Evolutionary conservation across 53 echinoderm and acorn worm species (phyloP).

Genomic region (Patiria pectinifera): DNA sequence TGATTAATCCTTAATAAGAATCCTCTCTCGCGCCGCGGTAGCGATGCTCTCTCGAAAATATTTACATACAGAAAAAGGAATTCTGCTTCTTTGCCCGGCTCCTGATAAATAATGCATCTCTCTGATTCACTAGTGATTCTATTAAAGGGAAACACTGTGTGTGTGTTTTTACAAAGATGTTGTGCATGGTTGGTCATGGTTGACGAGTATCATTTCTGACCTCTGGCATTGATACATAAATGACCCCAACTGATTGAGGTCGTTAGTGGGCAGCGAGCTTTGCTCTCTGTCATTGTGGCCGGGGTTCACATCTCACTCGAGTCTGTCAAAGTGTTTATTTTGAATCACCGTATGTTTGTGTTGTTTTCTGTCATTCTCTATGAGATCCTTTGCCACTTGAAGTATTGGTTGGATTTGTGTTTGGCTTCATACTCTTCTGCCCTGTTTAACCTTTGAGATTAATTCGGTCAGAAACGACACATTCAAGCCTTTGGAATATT

Average conservation of each 20-base stretch:
- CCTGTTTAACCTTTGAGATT: too few relatives aligned
- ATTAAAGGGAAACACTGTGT: not conserved
- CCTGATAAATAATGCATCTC: not conserved
- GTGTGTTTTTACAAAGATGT: not conserved
- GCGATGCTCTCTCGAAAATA: not conserved
- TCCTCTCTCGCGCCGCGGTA: not conserved
- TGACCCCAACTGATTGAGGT: not conserved
- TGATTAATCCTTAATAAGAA: conserved; percentile 1
- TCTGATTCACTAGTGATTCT: not conserved
- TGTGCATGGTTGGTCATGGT: not conserved
- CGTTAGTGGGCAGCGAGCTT: not conserved
- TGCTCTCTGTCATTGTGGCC: not conserved
- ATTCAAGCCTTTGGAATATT: too few relatives aligned
- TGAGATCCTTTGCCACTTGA: not conserved
- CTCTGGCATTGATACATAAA: not conserved
- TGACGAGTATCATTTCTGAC: not conserved
- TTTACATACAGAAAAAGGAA: not conserved
- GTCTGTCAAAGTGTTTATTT: not conserved
- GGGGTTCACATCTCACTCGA: not conserved
- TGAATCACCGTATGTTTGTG: not conserved
- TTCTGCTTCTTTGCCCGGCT: not conserved
- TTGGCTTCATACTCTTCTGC: too few relatives aligned
- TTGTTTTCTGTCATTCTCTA: not conserved
- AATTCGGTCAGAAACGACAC: too few relatives aligned
- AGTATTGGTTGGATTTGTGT: too few relatives aligned